Base-by-base conservation (phyloP, 2,888 invertebrate species). In the Gymnocheta viridis region DNA sequence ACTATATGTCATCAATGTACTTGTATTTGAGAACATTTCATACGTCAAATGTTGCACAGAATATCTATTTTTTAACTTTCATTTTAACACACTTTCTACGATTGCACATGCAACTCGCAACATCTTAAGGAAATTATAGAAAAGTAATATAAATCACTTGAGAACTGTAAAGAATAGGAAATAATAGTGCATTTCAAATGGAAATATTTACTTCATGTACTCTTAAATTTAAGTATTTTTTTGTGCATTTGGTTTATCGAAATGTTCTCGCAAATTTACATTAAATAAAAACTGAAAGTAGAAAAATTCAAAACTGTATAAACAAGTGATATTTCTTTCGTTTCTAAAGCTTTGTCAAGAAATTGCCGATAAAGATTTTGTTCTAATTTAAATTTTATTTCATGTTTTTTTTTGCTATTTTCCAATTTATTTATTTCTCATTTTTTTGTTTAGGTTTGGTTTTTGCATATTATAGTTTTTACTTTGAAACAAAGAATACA, bases 281-380 rank as follows among this genome's bases (percentile, higher is more conserved):
- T 64, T 29, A 24, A 29, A 56, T 29, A 41, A 72, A 47, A 72
- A 24, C 6, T 35, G 47, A 60, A 73, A 73, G 35, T 44, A 41
- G 29, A 72, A 49, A 22, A 35, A 64, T 29, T 12, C 12, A 24
- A 24, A 9, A 7, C 19, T 47, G 2, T 7, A 19, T 47, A 7
- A 1, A 19, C 7, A 19, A 4, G 9, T 17, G 10, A 9, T 19
- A 47, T 47, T 47, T 7, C 19, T 10, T 47, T 19, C 19, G 47
- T 19, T 27, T 41, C 22, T 14, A 35, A 56, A 56, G 2, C 10
- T 62, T 41, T 35, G 24, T 72, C 38, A 70, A 22, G 14, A 66
- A 79, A 79, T 79, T 72, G 64, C 56, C 64, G 64, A 79, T 49
- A 79, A 79, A 72, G 35, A 64, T 56, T 72, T 29, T 64, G 41